Conservation (phyloP, 2,113 vertebrate species). For the Mesitornis unicolor region DNA sequence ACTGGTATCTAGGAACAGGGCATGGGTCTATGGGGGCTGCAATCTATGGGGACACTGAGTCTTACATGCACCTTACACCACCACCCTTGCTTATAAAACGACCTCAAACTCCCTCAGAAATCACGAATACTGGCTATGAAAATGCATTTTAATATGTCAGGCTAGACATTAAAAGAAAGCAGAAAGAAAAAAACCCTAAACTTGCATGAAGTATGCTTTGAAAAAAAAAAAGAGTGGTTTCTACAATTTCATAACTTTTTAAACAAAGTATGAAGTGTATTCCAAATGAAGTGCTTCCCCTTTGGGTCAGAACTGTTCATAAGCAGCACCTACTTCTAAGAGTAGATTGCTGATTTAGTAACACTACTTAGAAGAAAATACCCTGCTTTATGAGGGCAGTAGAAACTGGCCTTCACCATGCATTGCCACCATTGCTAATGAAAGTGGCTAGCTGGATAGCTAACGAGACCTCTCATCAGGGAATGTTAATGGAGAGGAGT, state of each 20-base stretch:
- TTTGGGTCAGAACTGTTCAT: background rate
- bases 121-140: background rate
- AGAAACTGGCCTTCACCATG: background rate
- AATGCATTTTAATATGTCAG: background rate
- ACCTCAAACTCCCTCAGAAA: background rate
- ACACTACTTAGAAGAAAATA: background rate
- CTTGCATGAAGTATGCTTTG: background rate
- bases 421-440: conserved; percentile 41
- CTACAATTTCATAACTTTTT: background rate
- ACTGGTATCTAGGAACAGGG: background rate
- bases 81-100: background rate
- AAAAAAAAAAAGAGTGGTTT: background rate
- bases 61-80: background rate
- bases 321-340: background rate
- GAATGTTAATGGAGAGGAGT: conserved; percentile 61
- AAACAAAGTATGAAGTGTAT: background rate
- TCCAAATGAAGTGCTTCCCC: background rate
- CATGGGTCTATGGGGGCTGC: background rate
- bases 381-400: background rate
- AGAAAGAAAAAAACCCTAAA: background rate
- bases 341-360: background rate
- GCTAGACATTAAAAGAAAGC: background rate
- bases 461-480: conserved; percentile 48
- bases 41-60: background rate
- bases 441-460: conserved; percentile 57